Evolutionary conservation across 2,888 invertebrate species (phyloP).

Genomic region (Myathropa florea): DNA sequence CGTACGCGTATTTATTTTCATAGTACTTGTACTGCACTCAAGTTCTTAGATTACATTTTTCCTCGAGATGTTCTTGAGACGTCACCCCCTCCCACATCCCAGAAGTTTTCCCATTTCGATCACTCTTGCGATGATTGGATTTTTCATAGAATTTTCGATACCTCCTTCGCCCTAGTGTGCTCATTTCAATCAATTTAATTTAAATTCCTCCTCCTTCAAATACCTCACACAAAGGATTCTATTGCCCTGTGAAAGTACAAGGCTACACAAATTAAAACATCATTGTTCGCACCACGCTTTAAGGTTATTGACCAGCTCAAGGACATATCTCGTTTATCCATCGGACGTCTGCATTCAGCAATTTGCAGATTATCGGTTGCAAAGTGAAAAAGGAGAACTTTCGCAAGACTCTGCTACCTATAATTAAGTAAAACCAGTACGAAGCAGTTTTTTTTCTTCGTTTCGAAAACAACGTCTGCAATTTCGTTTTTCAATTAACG

Average conservation of each 20-base stretch:
- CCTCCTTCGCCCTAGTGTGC: not conserved
- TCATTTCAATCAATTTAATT: not conserved
- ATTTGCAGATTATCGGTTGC: not conserved
- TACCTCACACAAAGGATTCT: not conserved
- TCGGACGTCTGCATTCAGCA: not conserved
- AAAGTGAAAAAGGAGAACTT: not conserved
- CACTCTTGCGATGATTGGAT: not conserved
- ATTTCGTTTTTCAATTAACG: slow-evolving; percentile 29
- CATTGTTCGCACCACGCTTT: not conserved
- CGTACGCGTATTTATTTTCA: not conserved
- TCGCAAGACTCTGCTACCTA: not conserved
- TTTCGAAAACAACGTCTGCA: not conserved
- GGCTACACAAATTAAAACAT: not conserved
- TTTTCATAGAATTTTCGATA: not conserved
- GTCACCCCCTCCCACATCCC: not conserved
- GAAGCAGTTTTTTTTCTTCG: not conserved
- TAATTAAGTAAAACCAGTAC: not conserved
- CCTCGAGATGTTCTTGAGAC: not conserved
- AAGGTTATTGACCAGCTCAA: not conserved
- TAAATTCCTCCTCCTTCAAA: not conserved
- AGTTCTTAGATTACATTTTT: not conserved
- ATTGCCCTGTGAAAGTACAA: not conserved
- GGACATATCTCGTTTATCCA: not conserved
- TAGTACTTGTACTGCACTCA: not conserved
- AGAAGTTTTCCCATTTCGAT: not conserved